phyloP scores from a whole-genome alignment of 1,140 invertebrate species.

The Drusus annulatus region DNA sequence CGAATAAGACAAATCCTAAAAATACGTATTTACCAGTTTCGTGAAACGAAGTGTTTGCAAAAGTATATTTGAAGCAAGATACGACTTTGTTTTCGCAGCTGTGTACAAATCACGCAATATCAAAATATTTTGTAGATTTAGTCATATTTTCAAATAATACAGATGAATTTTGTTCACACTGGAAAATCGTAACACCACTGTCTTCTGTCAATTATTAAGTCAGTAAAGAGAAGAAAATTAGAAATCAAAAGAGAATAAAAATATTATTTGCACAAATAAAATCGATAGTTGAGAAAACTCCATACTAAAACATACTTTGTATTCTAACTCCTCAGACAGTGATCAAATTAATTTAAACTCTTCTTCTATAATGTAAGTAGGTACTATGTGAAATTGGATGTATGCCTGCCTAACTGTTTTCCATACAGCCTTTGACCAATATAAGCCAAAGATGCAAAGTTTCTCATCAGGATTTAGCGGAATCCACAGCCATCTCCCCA shows the following conservation, averaged over 20 bases:
- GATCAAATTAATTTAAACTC: neutral
- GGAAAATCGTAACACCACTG: neutral
- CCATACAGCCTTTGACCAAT: too few relatives aligned
- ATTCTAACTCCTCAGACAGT: neutral
- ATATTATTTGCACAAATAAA: neutral
- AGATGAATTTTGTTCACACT: neutral
- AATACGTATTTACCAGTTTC: neutral
- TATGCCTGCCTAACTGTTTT: neutral
- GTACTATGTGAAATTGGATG: neutral
- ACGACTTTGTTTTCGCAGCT: neutral
- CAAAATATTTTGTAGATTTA: neutral
- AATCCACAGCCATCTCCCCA: too few relatives aligned
- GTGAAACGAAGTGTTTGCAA: neutral
- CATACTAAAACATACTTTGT: neutral
- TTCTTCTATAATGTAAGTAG: neutral
- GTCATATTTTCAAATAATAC: neutral
- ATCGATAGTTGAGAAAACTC: neutral
- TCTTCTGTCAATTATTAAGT: conserved; percentile 3
- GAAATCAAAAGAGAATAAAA: neutral
- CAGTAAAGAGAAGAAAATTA: neutral
- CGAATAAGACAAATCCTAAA: too few relatives aligned
- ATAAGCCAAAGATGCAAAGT: too few relatives aligned
- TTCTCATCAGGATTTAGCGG: too few relatives aligned
- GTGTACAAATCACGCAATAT: neutral
- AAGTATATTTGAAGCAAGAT: too few relatives aligned